Conservation (phyloP, 2,888 invertebrate genomes). For the Nomada ferruginata region DNA sequence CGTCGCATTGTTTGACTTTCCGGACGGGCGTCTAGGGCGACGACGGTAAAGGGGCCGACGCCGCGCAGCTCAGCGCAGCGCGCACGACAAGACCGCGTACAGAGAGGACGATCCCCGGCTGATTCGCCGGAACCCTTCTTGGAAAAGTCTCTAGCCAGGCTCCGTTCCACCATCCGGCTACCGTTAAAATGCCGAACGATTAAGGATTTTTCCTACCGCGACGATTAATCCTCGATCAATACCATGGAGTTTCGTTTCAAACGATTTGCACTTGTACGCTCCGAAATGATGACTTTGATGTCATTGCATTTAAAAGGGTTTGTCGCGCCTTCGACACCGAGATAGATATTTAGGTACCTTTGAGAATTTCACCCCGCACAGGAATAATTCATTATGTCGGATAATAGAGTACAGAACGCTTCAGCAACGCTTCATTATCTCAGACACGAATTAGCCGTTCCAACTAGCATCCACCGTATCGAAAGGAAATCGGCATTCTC, state of each 20-base stretch:
- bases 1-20: slow-evolving; percentile 82
- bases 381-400: too few relatives aligned
- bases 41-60: slow-evolving; percentile 81
- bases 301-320: too few relatives aligned
- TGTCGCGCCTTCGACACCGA: too few relatives aligned
- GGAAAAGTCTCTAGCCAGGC: slow-evolving; percentile 57
- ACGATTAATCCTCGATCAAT: slow-evolving; percentile 44
- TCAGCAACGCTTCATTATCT: background rate
- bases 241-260: too few relatives aligned
- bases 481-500: background rate
- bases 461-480: background rate
- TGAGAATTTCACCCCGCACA: too few relatives aligned
- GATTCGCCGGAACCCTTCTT: slow-evolving; percentile 78
- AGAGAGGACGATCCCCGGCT: slow-evolving; percentile 69
- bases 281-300: too few relatives aligned
- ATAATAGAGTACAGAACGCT: background rate
- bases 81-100: slow-evolving; percentile 71
- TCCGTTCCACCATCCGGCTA: slow-evolving; percentile 28
- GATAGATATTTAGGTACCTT: too few relatives aligned
- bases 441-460: too few relatives aligned
- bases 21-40: slow-evolving; percentile 79
- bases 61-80: slow-evolving; percentile 25
- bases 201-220: slow-evolving; percentile 12
- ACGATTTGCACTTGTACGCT: too few relatives aligned
- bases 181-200: slow-evolving; percentile 38